phyloP scores from a whole-genome alignment of 2,113 vertebrate genomes.

The Campylomormyrus tamandua region DNA sequence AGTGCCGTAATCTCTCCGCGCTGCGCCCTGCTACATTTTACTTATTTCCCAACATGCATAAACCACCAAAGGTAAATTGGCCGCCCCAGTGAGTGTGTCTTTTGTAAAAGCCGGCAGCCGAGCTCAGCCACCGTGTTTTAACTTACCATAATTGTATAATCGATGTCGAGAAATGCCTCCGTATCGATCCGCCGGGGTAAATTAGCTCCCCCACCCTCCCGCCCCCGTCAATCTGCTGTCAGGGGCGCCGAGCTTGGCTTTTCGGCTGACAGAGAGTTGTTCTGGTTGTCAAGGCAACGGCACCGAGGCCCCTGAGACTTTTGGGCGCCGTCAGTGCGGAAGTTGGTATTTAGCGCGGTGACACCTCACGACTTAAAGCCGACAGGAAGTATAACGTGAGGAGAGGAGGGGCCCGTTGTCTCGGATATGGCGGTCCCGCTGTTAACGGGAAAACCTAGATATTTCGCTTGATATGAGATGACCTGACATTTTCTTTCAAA shows the following conservation, averaged over 20 bases:
- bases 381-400: not conserved
- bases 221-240: constrained; percentile 19
- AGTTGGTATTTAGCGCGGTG: not conserved
- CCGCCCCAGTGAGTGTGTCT: not conserved
- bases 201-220: not conserved
- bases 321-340: not conserved
- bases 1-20: constrained; percentile 66
- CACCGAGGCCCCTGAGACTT: not conserved
- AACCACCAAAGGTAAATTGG: not conserved
- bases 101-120: not conserved
- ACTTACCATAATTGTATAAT: constrained; percentile 60
- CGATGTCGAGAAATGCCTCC: constrained; percentile 57
- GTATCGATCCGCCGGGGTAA: constrained; percentile 50
- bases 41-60: not conserved
- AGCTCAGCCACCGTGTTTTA: constrained; percentile 39
- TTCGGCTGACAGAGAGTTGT: constrained; percentile 22
- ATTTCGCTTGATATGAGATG: not conserved
- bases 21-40: constrained; percentile 48
- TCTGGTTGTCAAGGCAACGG: not conserved
- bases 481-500: not conserved
- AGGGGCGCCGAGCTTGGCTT: constrained; percentile 28
- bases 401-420: not conserved
- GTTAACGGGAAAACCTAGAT: not conserved
- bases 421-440: not conserved
- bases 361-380: not conserved